Conservation (phyloP, 2,888 invertebrate genomes). For the Agonopterix alstromeriana region DNA sequence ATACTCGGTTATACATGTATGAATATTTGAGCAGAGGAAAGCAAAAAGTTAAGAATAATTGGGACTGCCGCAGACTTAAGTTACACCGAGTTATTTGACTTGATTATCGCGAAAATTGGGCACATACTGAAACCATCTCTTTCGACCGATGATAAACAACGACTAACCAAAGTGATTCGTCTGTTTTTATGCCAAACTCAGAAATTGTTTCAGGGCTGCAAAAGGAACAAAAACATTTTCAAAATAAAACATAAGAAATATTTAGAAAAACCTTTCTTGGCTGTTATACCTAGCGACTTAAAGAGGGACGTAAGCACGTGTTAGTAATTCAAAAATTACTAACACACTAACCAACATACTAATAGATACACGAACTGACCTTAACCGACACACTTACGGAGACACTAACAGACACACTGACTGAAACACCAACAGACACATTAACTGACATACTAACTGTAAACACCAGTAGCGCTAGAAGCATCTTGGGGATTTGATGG, state of each 20-base stretch:
- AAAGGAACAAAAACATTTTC: not conserved
- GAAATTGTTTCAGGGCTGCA: not conserved
- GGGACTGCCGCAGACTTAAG: not conserved
- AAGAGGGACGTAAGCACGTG: not conserved
- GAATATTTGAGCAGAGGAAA: not conserved
- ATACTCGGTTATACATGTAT: not conserved
- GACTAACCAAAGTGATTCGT: not conserved
- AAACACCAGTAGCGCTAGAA: no score
- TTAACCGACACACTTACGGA: no score
- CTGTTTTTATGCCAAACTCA: not conserved
- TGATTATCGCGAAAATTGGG: not conserved
- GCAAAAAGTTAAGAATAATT: not conserved
- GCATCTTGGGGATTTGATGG: no score
- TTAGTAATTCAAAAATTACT: not conserved
- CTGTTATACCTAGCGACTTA: not conserved
- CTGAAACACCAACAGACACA: no score
- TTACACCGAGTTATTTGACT: not conserved
- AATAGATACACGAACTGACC: no score
- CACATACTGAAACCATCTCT: not conserved
- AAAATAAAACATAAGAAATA: not conserved
- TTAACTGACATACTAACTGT: no score
- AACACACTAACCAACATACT: not conserved
- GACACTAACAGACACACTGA: no score
- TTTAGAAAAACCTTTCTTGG: not conserved
- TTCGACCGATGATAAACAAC: not conserved